Base-by-base conservation (phyloP, 2,888 invertebrate genomes). In the Dyspetes luteomarginatus region DNA sequence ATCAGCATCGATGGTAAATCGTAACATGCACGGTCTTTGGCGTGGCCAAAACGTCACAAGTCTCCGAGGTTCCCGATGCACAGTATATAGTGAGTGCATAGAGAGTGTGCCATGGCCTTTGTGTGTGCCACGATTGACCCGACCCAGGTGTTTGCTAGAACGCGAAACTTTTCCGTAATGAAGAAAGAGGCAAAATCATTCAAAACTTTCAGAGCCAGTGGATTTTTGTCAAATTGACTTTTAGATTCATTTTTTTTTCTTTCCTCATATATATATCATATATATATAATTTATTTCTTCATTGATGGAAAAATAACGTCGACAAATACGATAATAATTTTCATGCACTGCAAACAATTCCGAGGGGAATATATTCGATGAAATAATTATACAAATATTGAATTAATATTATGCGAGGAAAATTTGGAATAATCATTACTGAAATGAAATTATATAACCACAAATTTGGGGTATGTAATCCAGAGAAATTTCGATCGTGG, bases 21-120 rank as follows among this genome's bases (percentile, higher is more conserved):
- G 36, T 52, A 48, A 30, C 30, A 15, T 30, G 15, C 17, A 26
- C n/a, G 22, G n/a, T n/a, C n/a, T 52, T 22, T n/a, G 15, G 9
- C 52, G 52, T 24, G 7, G n/a, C 30, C 9, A 48, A 58, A 60
- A 17, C 58, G 22, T 48, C 58, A 19, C 30, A 36, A 30, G 45
- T 48, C 48, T 36, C 5, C n/a, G n/a, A 24, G 36, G 60, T 48
- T 48, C 12, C 15, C 24, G 52, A 22, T n/a, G 15, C 15, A 52
- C 48, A 1, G 7, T 17, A 7, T 36, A 2, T 17, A 41, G 60
- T 7, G 26, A 30, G 26, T 5, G 30, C 12, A 17, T 30, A 15
- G 41, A 50, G 22, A 5, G 30, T 7, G n/a, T 52, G 67, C 7
- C 17, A 5, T 1, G 30, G 7, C 28, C 28, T 58, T 15, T 22